These are phyloP conservation scores for Embidobia sp. DNA, from an alignment of 2,888 invertebrate species.

Conservation along the genomic window DNA sequence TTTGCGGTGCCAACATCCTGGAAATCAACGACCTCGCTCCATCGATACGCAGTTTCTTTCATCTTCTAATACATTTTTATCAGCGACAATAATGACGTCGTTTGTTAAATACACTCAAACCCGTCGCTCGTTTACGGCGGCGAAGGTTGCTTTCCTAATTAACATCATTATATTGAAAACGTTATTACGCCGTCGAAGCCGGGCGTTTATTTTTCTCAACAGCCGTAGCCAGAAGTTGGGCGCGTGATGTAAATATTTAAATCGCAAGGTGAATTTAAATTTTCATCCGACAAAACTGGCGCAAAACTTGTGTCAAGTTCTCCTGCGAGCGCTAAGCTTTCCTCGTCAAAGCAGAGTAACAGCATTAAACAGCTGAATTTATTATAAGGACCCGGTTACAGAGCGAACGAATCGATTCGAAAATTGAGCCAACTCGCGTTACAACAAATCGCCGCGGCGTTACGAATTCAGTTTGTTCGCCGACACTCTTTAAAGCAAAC, in stretches of 20 bases:
- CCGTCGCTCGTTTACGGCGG: neutral
- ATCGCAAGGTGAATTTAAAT: conserved; percentile 36
- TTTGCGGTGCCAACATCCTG: conserved; percentile 40
- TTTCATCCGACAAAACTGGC: conserved; percentile 31
- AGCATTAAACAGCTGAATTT: conserved; percentile 11
- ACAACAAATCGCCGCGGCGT: too few relatives aligned
- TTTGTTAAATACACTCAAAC: too few relatives aligned
- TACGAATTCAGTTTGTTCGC: too few relatives aligned
- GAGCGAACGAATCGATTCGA: too few relatives aligned
- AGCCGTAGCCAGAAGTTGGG: conserved; percentile 10
- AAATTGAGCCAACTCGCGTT: conserved; percentile 10
- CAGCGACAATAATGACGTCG: too few relatives aligned
- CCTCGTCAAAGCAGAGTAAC: conserved; percentile 26
- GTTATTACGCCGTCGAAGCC: conserved; percentile 9
- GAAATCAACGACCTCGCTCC: conserved; percentile 28
- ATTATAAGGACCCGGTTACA: conserved; percentile 2
- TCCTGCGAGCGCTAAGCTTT: conserved; percentile 6
- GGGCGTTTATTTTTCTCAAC: conserved; percentile 19
- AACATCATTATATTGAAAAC: conserved; percentile 27
- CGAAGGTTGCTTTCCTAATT: conserved; percentile 24
- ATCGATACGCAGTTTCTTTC: conserved; percentile 25
- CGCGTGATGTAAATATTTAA: conserved; percentile 30
- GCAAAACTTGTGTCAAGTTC: conserved; percentile 18
- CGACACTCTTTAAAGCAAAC: too few relatives aligned
- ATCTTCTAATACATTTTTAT: too few relatives aligned